Evolutionary conservation across 2,888 invertebrate species (phyloP), one percentile per base, ranked within the genome.

Genomic region (Eurytoma californica): DNA sequence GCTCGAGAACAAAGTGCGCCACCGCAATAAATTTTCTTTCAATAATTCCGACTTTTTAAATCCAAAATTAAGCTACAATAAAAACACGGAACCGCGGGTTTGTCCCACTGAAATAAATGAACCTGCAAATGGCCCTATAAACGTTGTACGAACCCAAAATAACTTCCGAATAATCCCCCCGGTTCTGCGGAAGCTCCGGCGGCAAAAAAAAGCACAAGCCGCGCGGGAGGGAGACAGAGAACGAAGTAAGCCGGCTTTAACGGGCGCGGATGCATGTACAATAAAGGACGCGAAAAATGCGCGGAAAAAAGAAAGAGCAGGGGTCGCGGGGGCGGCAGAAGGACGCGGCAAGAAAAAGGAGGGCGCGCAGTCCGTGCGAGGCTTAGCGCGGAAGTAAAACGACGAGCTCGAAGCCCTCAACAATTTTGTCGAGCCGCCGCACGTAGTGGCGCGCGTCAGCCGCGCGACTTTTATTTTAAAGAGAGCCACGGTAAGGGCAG

Each of bases 101-200:
- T 49, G 20, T 28, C 58, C 24, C 67, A 47, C 55, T 3, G 58
- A 55, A 79, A 72, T 14, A 63, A 80, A 80, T 72, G 75, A 76
- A 76, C 66, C 57, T 63, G 63, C 49, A 76, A 80, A 77, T 68
- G 72, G 72, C 9, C 72, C 68, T 65, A 68, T 53, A 72, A 77
- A 72, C 30, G 68, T 58, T 69, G 61, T 63, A 49, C 51, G 69
- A 57, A 76, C 20, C 60, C 57, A 57, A 76, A 80, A 68, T 67
- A 72, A 76, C 76, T 73, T 67, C 73, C 60, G 65, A 69, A 80
- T 80, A 80, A 77, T 77, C 69, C 77, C 72, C 12, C n/a, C 47
- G 58, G 69, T 77, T 80, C 60, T 60, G 60, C 72, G 53, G 30
- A 73, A n/a, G 47, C 63, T n/a, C 63, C 60, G 24, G 18, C 47